Base-by-base conservation (phyloP, 2,113 vertebrate species). In the Hippolais icterina region DNA sequence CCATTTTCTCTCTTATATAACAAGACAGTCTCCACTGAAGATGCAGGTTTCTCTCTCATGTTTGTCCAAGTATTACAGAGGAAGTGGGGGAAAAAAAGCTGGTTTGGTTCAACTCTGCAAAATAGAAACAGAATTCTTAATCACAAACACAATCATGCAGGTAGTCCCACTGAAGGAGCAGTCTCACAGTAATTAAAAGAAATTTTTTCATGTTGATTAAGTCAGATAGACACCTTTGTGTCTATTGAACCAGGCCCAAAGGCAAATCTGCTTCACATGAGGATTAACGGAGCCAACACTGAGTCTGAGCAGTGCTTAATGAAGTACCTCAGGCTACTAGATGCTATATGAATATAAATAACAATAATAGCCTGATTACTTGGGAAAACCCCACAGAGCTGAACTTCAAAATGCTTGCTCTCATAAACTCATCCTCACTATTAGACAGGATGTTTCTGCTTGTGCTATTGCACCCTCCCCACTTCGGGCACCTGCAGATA, bases 101-200 rank as follows among this genome's bases (percentile, higher is more conserved):
- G 11, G 37, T 39, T 83, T 70, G 14, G 15, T 78, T 70, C 39
- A 42, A 27, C 7, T 70, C 39, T 66, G 56, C 47, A 6, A 13
- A 94, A 96, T 0, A 86, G 41, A 86, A 90, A 86, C 21, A 61
- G 71, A 89, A 95, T 89, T 78, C 69, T 78, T 84, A 70, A 94
- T 87, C 83, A 83, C 54, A 76, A 86, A 77, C 39, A 77, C 41
- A 93, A 50, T 66, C 60, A 66, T 69, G 29, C 47, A 87, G 89
- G 77, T 78, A 78, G 60, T 47, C 33, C 14, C 54, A 54, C 39
- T 78, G 68, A 65, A 11, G 27, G 29, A 91, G 44, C 2, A 1
- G 61, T 59, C n/a, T 91, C 53, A 28, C 18, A 37, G 49, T 15
- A 84, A 91, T 85, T 75, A 78, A 70, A 80, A 50, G 42, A 47